Conservation (phyloP, 2,888 invertebrate genomes). For the Chrysolina haemoptera region DNA sequence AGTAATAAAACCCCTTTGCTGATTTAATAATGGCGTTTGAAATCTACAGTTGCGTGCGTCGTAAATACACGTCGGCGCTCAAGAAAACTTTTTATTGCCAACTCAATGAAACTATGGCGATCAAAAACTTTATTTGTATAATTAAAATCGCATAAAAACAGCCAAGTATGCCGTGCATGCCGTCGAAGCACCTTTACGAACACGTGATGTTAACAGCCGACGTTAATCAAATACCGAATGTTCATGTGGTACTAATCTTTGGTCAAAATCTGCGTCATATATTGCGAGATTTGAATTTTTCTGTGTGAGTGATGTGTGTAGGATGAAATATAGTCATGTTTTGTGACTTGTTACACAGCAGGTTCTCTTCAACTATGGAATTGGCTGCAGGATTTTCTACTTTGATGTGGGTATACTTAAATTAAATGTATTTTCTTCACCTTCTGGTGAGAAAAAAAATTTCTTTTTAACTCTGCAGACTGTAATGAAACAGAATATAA, state of each 20-base stretch:
- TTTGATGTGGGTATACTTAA: no score
- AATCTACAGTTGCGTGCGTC: constrained; percentile 19
- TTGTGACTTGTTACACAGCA: background rate
- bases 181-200: constrained; percentile 30
- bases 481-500: no score
- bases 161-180: constrained; percentile 41
- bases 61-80: constrained; percentile 8
- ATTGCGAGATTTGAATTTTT: background rate
- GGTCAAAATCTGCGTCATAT: constrained; percentile 6
- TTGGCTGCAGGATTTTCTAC: no score
- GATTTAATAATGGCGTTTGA: background rate
- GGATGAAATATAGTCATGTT: background rate
- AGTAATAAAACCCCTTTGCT: background rate
- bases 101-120: constrained; percentile 15
- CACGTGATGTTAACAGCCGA: constrained; percentile 30
- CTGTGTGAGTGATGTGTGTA: background rate
- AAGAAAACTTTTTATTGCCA: constrained; percentile 4
- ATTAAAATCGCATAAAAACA: constrained; percentile 44
- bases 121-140: constrained; percentile 35
- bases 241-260: constrained; percentile 15
- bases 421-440: no score
- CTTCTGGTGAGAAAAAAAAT: no score
- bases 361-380: background rate
- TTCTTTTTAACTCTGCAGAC: no score
- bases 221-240: constrained; percentile 36